phyloP scores from a whole-genome alignment of 2,113 vertebrate species.

The Megaptera novaeangliae region DNA sequence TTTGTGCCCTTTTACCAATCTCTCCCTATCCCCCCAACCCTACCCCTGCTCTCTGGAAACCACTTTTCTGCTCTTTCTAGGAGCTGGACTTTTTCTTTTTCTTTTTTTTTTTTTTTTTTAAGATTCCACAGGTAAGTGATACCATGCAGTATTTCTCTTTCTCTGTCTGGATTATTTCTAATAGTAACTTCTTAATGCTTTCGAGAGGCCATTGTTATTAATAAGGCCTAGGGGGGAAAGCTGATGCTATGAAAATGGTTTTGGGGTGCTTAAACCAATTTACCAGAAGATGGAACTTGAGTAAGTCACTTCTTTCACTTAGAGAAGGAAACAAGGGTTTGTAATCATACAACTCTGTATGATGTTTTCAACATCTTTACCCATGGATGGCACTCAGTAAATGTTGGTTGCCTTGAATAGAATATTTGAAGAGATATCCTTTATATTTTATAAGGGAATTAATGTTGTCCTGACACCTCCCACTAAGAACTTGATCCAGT shows the following conservation, averaged over 20 bases:
- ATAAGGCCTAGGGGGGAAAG: neutral
- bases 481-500: neutral
- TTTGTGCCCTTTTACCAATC: neutral
- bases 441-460: conserved; percentile 5
- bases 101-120: neutral
- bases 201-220: neutral
- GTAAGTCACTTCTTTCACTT: neutral
- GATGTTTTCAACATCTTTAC: neutral
- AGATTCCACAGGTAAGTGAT: neutral
- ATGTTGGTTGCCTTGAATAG: neutral
- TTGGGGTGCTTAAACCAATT: neutral
- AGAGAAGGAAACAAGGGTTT: neutral
- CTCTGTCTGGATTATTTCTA: neutral
- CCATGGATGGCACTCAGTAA: neutral
- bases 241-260: neutral
- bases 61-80: neutral
- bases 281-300: neutral
- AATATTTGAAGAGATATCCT: neutral
- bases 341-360: neutral
- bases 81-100: neutral
- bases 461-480: neutral
- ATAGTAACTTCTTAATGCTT: conserved; percentile 6
- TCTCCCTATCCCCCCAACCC: neutral
- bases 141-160: neutral
- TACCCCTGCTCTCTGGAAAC: neutral